Evolutionary conservation across 2,797 vertebrate genomes (phyloP), one percentile per base, ranked within the genome.

Genomic region (Oreochromis mossambicus): DNA sequence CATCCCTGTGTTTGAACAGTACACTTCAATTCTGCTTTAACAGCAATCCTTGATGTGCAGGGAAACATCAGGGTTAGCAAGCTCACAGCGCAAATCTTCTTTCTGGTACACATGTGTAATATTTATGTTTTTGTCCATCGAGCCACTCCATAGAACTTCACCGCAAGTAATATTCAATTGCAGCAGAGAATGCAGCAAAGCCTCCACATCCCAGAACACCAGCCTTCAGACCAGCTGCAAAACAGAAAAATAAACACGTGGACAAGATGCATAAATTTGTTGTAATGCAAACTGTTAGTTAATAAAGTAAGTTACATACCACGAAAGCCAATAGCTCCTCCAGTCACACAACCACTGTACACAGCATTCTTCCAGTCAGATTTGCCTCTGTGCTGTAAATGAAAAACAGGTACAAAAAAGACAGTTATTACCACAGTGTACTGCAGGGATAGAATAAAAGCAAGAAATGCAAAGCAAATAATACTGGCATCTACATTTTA

Each of bases 331-430:
- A 99, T 99, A 14, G 96, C 97, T 84, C 98, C 98, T 80, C 99
- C 99, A 0, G 98, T 99, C 63, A 99, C 96, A 93, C 99, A 99
- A 66, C 99, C 99, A 1, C 98, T 98, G 85, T 98, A 97, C 51
- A 99, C 98, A 0, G 97, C 98, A 10, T 99, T 99, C 95, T 98
- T 98, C 98, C 99, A 99, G 92, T 99, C 98, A 0, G 98, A 98
- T 80, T 95, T 97, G 4, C 98, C 98, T 84, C 98, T 96, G 90
- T 99, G 98, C 98, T 99, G 92, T 7, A 92, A 88, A 66, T 38
- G 4, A 83, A 80, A 88, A 77, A 48, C 7, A 38, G 2, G 36
- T 1, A 43, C 3, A 87, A 10, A 82, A 46, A 38, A 17, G 11
- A 34, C n/a, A 26, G 8, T n/a, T n/a, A n/a, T 19, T 75, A n/a